phyloP scores from a whole-genome alignment of 2,797 vertebrate genomes.

The Melanotaenia trifasciata region DNA sequence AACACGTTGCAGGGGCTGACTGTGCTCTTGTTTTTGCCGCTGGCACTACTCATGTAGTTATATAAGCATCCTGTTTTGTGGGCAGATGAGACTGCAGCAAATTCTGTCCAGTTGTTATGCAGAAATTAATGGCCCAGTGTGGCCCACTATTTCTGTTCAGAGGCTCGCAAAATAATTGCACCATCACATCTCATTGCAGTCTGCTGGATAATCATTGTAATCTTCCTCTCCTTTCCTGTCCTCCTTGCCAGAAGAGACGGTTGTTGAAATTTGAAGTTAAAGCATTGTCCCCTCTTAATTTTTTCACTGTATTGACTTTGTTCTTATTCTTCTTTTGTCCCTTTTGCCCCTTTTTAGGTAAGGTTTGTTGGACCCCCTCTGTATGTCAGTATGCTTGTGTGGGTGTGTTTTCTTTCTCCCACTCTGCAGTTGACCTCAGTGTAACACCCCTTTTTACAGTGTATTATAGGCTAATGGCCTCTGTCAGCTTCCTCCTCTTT shows the following conservation, averaged over 20 bases:
- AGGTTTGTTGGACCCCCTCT: conserved; percentile 87
- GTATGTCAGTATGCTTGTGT: conserved; percentile 77
- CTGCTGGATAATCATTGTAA: conserved; percentile 61
- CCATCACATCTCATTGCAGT: conserved; percentile 45
- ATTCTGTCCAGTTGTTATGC: conserved; percentile 70
- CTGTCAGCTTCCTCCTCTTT: conserved; percentile 82
- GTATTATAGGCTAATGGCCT: conserved; percentile 85
- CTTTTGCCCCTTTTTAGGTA: conserved; percentile 86
- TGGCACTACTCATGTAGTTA: conserved; percentile 67
- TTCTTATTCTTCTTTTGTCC: conserved; percentile 87
- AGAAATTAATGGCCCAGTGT: conserved; percentile 56
- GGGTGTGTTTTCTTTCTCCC: conserved; percentile 81
- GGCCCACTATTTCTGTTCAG: conserved; percentile 39
- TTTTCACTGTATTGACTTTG: conserved; percentile 88
- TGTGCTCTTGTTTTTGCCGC: conserved; percentile 69
- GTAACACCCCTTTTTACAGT: conserved; percentile 82
- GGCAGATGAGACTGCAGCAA: conserved; percentile 72
- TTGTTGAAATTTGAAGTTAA: conserved; percentile 72
- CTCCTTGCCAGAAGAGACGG: conserved; percentile 63
- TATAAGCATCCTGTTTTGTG: conserved; percentile 73
- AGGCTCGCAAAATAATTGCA: conserved; percentile 35
- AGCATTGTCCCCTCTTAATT: conserved; percentile 84
- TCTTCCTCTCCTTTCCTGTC: conserved; percentile 69
- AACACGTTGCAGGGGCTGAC: conserved; percentile 58
- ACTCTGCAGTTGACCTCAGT: conserved; percentile 83